phyloP scores from a whole-genome alignment of 2,888 invertebrate species.

The Pachymerium ferrugineum region DNA sequence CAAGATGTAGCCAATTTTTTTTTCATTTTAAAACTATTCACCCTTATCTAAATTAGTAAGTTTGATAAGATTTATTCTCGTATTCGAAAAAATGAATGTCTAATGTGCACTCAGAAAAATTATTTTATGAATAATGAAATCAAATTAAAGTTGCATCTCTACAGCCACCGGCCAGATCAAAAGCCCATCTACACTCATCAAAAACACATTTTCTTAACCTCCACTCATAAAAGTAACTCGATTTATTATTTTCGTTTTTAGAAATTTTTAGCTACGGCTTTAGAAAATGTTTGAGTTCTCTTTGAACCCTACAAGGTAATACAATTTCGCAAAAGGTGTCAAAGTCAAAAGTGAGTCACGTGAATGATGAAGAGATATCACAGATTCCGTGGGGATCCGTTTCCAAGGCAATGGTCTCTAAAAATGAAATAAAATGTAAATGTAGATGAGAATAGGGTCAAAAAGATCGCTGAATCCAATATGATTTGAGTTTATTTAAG shows the following conservation, averaged over 20 bases:
- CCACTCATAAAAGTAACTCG: no score
- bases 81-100: neutral
- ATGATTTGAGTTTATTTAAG: neutral
- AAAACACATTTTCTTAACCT: neutral
- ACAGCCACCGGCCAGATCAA: neutral
- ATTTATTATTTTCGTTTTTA: no score
- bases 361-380: neutral
- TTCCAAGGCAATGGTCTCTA: neutral
- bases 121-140: constrained; percentile 4
- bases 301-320: no score
- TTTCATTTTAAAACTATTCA: neutral
- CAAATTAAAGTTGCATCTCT: neutral
- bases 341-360: neutral
- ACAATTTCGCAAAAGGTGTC: no score
- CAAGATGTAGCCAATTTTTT: neutral
- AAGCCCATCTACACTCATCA: neutral
- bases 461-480: neutral
- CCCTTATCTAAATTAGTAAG: neutral
- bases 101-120: neutral
- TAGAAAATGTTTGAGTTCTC: no score
- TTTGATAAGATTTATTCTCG: neutral
- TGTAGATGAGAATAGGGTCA: neutral
- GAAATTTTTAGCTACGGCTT: no score
- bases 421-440: constrained; percentile 8
- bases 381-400: neutral